Conservation (phyloP, 2,888 invertebrate species). For the Nemurella pictetii region DNA sequence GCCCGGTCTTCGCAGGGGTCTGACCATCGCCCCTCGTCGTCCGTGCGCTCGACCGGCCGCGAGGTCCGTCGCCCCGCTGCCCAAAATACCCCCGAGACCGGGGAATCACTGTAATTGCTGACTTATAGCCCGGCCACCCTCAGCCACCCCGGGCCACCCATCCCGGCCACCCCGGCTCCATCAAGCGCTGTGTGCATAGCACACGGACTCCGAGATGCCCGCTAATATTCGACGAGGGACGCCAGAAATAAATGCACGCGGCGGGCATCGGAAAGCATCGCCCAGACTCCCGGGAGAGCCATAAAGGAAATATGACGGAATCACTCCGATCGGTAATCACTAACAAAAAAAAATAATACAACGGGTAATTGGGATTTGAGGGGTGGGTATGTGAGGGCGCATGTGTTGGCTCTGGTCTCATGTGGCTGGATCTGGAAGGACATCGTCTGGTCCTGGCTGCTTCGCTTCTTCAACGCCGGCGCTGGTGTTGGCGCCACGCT, state of each 20-base stretch:
- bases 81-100: conserved; percentile 16
- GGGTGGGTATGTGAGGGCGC: background rate
- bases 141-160: too few species aligned
- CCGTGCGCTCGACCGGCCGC: background rate
- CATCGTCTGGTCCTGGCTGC: background rate
- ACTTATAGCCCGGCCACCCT: conserved; percentile 39
- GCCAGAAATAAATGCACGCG: background rate
- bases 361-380: background rate
- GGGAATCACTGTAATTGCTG: conserved; percentile 37
- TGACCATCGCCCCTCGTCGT: background rate
- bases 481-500: background rate
- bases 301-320: conserved; percentile 36
- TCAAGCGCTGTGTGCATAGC: conserved; percentile 28
- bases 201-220: background rate
- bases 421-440: background rate
- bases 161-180: conserved; percentile 31
- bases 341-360: background rate
- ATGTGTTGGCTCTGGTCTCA: background rate
- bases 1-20: too few species aligned
- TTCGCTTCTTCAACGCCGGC: background rate
- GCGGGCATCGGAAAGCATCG: conserved; percentile 11
- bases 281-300: conserved; percentile 29
- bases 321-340: conserved; percentile 11
- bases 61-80: conserved; percentile 1
- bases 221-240: conserved; percentile 27